Percentiles rank a stretch among this genome's conserved stretches.
Conservation (phyloP, 2,113 vertebrate species). For the Zosterops borbonicus region DNA sequence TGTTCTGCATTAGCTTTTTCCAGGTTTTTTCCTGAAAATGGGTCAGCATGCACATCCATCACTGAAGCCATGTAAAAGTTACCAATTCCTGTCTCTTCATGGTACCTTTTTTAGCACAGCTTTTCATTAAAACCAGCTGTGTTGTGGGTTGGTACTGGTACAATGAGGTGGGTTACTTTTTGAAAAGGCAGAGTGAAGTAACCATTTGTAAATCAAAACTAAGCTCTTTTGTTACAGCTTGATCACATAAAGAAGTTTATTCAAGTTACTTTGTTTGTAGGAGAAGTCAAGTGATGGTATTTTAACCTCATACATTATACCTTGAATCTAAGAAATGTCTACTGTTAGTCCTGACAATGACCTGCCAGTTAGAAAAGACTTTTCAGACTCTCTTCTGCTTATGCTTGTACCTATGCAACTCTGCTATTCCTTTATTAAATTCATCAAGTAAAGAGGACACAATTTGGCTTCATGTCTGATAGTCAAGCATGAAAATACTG, state of each 20-base stretch:
- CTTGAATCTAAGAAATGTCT: not conserved
- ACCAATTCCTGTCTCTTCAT: not conserved
- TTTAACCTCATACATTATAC: not conserved
- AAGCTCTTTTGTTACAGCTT: not conserved
- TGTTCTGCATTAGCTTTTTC: not conserved
- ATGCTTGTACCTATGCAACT: not conserved
- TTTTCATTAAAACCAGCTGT: not conserved
- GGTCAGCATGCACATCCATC: accelerated
- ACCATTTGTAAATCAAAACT: not conserved
- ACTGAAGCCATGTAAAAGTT: not conserved
- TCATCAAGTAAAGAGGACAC: not conserved
- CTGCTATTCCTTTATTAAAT: not conserved
- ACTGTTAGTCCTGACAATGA: not conserved
- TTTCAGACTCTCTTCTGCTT: not conserved
- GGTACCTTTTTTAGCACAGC: not conserved
- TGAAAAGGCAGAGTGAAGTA: not conserved
- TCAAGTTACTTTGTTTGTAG: not conserved
- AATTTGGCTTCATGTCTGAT: not conserved
- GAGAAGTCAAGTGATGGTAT: not conserved
- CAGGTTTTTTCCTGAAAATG: not conserved
- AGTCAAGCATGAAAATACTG: not conserved
- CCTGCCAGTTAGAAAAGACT: not conserved
- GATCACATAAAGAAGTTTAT: not conserved
- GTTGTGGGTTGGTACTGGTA: not conserved
- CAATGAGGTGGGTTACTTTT: not conserved